phyloP scores from a whole-genome alignment of 2,113 vertebrate species.

The Aptenodytes forsteri region DNA sequence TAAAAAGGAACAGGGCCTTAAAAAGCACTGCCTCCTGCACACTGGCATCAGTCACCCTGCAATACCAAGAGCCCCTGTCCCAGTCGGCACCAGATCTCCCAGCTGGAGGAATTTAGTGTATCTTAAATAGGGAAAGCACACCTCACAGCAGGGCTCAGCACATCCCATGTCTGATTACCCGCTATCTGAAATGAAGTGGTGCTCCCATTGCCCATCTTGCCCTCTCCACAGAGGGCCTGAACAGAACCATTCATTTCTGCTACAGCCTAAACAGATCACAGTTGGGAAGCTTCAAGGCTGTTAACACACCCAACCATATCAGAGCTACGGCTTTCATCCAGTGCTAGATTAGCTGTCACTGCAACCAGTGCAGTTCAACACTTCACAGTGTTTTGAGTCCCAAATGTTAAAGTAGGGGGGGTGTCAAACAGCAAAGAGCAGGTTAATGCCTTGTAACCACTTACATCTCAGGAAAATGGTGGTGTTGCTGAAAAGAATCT shows the following conservation, averaged over 20 bases:
- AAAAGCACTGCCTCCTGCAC: not conserved
- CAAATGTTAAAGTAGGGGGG: not conserved
- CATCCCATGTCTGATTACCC: not conserved
- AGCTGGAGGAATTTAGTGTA: not conserved
- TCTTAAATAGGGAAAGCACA: not conserved
- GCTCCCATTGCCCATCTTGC: not conserved
- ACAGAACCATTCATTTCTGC: not conserved
- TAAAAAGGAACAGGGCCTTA: not conserved
- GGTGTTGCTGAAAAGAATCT: slow-evolving; percentile 82
- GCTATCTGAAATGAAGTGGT: not conserved
- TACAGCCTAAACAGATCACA: not conserved
- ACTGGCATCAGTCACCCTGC: not conserved
- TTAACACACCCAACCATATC: not conserved
- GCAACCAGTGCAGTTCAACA: not conserved
- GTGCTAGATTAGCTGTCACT: not conserved
- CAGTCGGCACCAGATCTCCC: not conserved
- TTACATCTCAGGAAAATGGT: slow-evolving; percentile 82
- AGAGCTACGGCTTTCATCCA: not conserved
- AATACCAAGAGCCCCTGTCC: not conserved
- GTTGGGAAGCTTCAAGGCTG: not conserved
- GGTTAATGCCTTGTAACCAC: slow-evolving; percentile 20
- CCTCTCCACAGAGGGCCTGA: not conserved
- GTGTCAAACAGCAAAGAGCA: not conserved
- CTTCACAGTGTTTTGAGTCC: not conserved
- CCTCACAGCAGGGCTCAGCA: not conserved